Base-by-base conservation (phyloP, 2,888 invertebrate genomes). In the Hoplodrina ambigua region DNA sequence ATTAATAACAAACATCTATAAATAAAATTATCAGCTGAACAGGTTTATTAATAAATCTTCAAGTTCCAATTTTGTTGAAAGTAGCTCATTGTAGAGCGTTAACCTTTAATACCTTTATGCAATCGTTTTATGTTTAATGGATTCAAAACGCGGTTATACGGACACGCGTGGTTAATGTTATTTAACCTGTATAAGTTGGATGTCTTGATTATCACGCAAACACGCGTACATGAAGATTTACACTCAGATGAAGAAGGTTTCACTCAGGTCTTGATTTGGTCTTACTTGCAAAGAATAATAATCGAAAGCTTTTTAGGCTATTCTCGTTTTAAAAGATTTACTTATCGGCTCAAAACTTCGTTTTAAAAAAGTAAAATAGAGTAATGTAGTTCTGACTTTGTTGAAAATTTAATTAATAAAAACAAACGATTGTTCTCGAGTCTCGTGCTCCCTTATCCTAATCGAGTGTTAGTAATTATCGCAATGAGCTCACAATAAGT, bases 101-200 rank as follows among this genome's bases (percentile, higher is more conserved):
- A 54, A 79, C 80, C 72, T 75, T 50, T 72, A 59, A 33, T 25
- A 79, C 80, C 72, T 75, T 50, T 72, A 59, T 41, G 33, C 64
- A 76, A 72, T 72, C 30, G 66, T 54, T 56, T 20, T 20, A 46
- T 50, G 49, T 63, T 56, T n/a, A 41, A 44, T 63, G 56, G 49
- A 67, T 72, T 63, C n/a, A 63, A 52, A 56, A 69, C 65, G 52
- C 58, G n/a, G 3, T 17, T 66, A 46, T 15, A 52, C 19, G 8
- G 37, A 33, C 50, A 56, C 20, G 17, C 13, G 62, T 52, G 41
- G 25, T 69, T 50, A 33, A 55, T 66, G 33, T 25, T 25, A 49
- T 46, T 25, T 59, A 69, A 52, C 30, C 41, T 56, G 30, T 46
- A 46, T 46, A 20, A 15, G 37, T 41, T 41, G 11, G 13, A 41